A percentile compares a stretch with the other conserved stretches of the same genome.
Evolutionary conservation across 2,113 vertebrate genomes (phyloP).

Genomic region (Martes martes): DNA sequence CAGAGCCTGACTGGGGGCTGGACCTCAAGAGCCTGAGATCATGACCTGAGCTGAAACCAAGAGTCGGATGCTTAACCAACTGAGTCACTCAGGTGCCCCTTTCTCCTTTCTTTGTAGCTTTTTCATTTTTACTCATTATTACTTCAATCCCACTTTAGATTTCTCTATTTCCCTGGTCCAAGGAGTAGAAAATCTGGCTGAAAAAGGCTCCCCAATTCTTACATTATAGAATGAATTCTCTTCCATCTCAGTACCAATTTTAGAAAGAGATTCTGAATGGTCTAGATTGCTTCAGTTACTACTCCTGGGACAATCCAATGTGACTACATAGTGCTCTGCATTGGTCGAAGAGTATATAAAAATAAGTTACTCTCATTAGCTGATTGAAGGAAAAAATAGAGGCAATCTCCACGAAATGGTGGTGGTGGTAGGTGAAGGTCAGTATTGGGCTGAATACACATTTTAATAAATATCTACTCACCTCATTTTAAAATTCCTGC

Average conservation of each 20-base stretch:
- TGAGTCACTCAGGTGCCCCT: neutral
- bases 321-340: neutral
- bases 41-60: neutral
- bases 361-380: neutral
- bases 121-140: neutral
- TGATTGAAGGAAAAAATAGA: neutral
- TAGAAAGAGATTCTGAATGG: neutral
- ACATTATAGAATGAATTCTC: neutral
- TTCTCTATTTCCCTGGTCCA: neutral
- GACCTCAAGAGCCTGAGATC: neutral
- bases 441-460: neutral
- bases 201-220: neutral
- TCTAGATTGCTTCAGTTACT: neutral
- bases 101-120: neutral
- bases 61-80: neutral
- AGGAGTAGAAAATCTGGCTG: neutral
- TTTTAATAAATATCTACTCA: neutral
- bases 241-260: neutral
- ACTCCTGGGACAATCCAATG: neutral
- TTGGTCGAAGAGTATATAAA: neutral
- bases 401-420: neutral
- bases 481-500: conserved; percentile 32
- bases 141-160: neutral
- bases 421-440: neutral
- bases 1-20: neutral